Base-by-base conservation (phyloP, 2,888 invertebrate species). In the Cryptus viduatorius region DNA sequence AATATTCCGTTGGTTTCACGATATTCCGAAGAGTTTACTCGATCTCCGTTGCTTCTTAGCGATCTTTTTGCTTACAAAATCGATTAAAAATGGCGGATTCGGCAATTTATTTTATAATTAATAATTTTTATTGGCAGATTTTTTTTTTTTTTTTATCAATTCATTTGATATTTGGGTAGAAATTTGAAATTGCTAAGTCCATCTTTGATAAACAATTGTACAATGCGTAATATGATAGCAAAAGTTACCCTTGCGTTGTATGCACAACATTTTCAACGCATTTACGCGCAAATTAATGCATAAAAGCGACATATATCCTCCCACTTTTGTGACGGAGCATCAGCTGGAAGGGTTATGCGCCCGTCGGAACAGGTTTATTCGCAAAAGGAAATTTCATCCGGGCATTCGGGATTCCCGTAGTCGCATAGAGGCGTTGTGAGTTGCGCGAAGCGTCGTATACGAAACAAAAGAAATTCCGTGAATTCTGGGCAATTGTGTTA, bases 401-500 rank as follows among this genome's bases (percentile, higher is more conserved):
- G 29, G 64, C 31, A n/a, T 83, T 76, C 37, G 79, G 37, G 46
- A 79, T 71, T 8, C 31, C 46, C 79, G 56, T 83, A 65, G 71
- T 71, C 53, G 71, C 44, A 16, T 19, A 72, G 16, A 7, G 37
- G 37, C 48, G 24, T 14, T 31, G 24, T 71, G 48, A 8, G n/a
- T 67, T n/a, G 19, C 61, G 14, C 65, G 42, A 19, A 29, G 37
- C 19, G 48, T 10, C 50, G 72, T 61, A 24, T 29, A 77, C 50
- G 69, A 71, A 84, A 82, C 78, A 82, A 84, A 84, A 81, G 86
- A 79, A 80, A 85, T 86, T 85, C 83, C 78, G 42, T 44, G 71
- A 78, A 81, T 79, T 80, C 85, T 61, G 59, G 71, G 68, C 73
- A 84, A 86, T 86, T 83, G 86, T 83, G 72, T 85, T 84, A 83